Evolutionary conservation across 2,113 vertebrate species (phyloP).

Genomic region (Halichoeres trimaculatus): DNA sequence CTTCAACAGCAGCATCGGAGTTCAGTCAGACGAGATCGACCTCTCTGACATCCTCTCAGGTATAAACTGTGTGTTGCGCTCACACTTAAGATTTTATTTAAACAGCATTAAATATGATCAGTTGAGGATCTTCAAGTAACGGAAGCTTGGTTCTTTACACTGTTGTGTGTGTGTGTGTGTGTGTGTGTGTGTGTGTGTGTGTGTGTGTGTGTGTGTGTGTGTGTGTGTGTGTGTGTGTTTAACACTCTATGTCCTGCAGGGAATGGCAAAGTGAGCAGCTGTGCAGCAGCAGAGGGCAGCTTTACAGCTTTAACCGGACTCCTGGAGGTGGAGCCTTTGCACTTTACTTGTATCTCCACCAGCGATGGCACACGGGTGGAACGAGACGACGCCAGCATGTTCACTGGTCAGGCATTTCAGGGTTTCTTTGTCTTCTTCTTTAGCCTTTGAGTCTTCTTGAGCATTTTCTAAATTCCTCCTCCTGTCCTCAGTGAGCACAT

Average conservation of each 20-base stretch:
- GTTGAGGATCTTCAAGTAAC: neutral
- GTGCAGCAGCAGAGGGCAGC: slow-evolving; percentile 96
- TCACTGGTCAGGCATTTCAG: slow-evolving; percentile 91
- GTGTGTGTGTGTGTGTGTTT: too few relatives aligned
- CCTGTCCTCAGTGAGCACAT: slow-evolving; percentile 91
- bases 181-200: too few relatives aligned
- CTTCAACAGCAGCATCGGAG: slow-evolving; percentile 93
- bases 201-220: too few relatives aligned
- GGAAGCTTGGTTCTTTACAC: too few relatives aligned
- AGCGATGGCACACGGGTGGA: slow-evolving; percentile 99
- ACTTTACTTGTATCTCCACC: slow-evolving; percentile 98
- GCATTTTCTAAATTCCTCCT: neutral
- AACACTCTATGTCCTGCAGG: slow-evolving; percentile 78
- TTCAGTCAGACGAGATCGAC: slow-evolving; percentile 98
- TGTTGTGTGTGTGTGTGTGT: too few relatives aligned
- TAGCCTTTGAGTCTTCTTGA: too few relatives aligned
- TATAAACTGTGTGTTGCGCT: slow-evolving; percentile 47
- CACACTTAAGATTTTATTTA: neutral
- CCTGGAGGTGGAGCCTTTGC: slow-evolving; percentile 97
- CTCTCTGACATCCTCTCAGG: slow-evolving; percentile 99
- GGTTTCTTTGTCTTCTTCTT: neutral
- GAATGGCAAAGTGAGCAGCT: slow-evolving; percentile 94
- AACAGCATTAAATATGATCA: neutral
- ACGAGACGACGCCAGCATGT: slow-evolving; percentile 99
- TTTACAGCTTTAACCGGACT: slow-evolving; percentile 98